These are phyloP conservation scores for Synanthedon vespiformis DNA, from an alignment of 2,888 invertebrate species.

Conservation along the genomic window DNA sequence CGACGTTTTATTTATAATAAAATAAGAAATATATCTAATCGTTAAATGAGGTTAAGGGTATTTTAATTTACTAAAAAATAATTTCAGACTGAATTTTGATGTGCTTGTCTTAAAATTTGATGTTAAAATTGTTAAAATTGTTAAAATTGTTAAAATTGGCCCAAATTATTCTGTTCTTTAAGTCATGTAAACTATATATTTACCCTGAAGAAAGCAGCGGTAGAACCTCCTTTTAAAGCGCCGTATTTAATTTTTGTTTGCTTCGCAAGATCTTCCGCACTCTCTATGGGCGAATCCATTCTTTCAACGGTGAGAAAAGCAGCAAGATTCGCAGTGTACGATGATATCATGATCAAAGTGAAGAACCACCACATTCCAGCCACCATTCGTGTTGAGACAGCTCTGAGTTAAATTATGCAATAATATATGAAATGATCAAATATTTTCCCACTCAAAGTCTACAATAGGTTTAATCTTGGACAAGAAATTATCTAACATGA, in stretches of 20 bases:
- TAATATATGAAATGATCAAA: background rate
- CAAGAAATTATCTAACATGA: background rate
- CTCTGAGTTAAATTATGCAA: conserved; percentile 58
- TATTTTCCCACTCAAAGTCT: no score
- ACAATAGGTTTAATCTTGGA: no score
- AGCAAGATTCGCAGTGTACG: conserved; percentile 95
- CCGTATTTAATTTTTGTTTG: conserved; percentile 99
- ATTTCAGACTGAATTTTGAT: no score
- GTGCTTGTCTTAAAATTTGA: no score
- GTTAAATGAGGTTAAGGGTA: no score
- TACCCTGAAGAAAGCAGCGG: conserved; percentile 94
- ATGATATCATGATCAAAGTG: conserved; percentile 94
- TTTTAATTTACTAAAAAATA: no score
- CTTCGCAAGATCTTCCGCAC: conserved; percentile 94
- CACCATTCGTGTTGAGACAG: conserved; percentile 88
- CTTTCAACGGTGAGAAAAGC: conserved; percentile 93
- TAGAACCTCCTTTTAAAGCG: conserved; percentile 91
- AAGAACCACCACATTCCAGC: conserved; percentile 98
- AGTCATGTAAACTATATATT: conserved; percentile 14
- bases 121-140: no score
- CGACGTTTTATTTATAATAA: no score
- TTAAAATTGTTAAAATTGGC: no score
- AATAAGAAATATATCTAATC: no score
- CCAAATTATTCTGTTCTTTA: background rate
- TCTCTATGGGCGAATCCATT: conserved; percentile 95